Conservation (phyloP, 2,113 vertebrate genomes). For the Phaethon lepturus region DNA sequence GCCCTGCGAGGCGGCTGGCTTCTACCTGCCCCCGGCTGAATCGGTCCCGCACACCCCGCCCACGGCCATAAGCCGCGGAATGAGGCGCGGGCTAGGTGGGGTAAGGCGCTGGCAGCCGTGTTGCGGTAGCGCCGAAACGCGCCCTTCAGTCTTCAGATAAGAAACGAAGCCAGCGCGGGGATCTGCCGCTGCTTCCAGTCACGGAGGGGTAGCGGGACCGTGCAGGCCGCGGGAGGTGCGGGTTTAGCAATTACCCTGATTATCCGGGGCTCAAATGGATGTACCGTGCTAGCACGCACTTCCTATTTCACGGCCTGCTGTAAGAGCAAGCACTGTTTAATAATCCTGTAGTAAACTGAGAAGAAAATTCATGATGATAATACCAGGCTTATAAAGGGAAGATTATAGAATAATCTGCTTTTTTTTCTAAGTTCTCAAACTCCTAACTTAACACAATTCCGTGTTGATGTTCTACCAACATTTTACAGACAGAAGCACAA, state of each 20-base stretch:
- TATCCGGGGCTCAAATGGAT: neutral
- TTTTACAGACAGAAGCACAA: neutral
- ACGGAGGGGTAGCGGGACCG: accelerated
- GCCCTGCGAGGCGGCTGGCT: too few species aligned
- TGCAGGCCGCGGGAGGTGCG: neutral
- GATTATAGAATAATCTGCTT: neutral
- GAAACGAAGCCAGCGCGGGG: too few species aligned
- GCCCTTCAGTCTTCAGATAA: accelerated
- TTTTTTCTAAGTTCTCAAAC: neutral
- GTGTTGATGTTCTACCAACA: accelerated
- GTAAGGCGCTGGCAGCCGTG: neutral
- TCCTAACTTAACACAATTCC: neutral
- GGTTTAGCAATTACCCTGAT: neutral
- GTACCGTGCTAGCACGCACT: accelerated
- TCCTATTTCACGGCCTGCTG: accelerated
- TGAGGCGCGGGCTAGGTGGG: accelerated
- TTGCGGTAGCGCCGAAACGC: neutral
- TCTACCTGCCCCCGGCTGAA: too few species aligned
- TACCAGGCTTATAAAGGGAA: neutral
- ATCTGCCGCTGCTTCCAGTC: neutral
- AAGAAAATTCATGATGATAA: neutral
- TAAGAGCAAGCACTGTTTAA: neutral
- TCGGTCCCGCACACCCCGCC: too few species aligned
- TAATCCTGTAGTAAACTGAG: neutral
- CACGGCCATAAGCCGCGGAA: accelerated